A percentile compares a stretch with the other conserved stretches of the same genome.
phyloP scores from a whole-genome alignment of 2,888 invertebrate species.

The Glomeris marginata region DNA sequence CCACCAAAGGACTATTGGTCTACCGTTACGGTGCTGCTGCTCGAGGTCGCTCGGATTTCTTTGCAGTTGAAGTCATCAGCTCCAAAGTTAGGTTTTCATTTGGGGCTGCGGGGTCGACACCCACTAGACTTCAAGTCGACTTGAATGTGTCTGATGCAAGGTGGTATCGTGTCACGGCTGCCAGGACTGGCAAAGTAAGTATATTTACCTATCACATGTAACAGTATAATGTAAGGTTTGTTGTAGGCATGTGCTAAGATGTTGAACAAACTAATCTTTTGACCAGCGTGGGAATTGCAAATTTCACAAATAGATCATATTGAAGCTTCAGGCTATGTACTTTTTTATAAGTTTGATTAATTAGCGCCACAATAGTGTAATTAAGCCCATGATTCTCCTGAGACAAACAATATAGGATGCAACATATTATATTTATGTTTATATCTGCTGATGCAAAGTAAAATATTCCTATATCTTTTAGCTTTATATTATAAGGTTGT shows the following conservation, averaged over 20 bases:
- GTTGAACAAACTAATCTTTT: too few relatives aligned
- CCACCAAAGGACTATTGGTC: constrained; percentile 66
- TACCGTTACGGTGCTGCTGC: constrained; percentile 82
- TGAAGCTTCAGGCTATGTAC: too few relatives aligned
- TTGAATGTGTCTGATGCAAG: constrained; percentile 63
- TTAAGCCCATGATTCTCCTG: too few relatives aligned
- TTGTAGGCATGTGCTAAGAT: too few relatives aligned
- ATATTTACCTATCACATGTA: constrained; percentile 63
- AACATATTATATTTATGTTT: too few relatives aligned
- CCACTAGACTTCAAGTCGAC: constrained; percentile 57
- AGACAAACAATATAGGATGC: too few relatives aligned
- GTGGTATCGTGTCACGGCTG: constrained; percentile 85
- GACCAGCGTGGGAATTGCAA: not conserved
- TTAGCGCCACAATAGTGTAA: too few relatives aligned
- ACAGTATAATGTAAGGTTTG: constrained; percentile 55
- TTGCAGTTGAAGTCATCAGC: constrained; percentile 72
- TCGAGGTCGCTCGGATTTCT: constrained; percentile 78
- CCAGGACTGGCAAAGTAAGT: constrained; percentile 75
- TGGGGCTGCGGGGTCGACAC: constrained; percentile 64
- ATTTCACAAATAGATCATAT: not conserved
- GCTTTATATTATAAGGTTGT: too few relatives aligned
- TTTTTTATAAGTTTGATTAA: too few relatives aligned
- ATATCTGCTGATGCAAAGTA: too few relatives aligned
- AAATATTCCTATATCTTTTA: too few relatives aligned
- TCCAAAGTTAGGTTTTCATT: constrained; percentile 79